Evolutionary conservation across 2,888 invertebrate genomes (phyloP), one percentile per base, ranked within the genome.

Genomic region (Barypeithes pellucidus): DNA sequence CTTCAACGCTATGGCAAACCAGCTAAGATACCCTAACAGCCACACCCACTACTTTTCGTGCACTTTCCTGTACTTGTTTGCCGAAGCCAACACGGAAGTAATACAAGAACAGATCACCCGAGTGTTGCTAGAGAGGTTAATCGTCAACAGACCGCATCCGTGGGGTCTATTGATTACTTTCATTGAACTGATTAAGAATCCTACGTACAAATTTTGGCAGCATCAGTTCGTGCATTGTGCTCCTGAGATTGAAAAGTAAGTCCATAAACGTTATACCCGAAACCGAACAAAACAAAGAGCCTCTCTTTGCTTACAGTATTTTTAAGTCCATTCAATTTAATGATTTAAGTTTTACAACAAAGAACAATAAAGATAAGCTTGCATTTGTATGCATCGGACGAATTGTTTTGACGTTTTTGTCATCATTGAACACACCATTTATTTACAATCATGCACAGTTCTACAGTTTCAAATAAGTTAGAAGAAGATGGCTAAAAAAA

Each of bases 41-140:
- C 99, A 99, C 88, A 99, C 99, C 18, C 99, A 99, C 88, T 99
- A 99, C 88, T 99, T 99, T 89, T 98, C 98, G 83, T 98, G 99
- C 86, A 96, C 97, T 41, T 90, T 99, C 63, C 89, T 99, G 76
- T 98, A 99, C 86, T 89, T 99, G 80, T 99, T 99, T 87, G 96
- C 96, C 57, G 98, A 99, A 86, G 98, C 98, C 7, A 98, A 98
- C 84, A 94, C 96, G 0, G 97, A 98, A 86, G 96, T 97, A 5
- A 97, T 99, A 75, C 99, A 99, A 85, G 99, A 99, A 86, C 99
- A 99, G 86, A 98, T 99, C 66, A 98, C 98, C 0, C 89, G 98
- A 82, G 99, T 99, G 80, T 89, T 99, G 67, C 90, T 99, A 72
- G 99, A 99, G 85, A 89, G 99, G 79, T 90, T 99, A 73, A 99